Evolutionary conservation across 2,797 vertebrate species (phyloP).

Genomic region (Cuculus canorus): DNA sequence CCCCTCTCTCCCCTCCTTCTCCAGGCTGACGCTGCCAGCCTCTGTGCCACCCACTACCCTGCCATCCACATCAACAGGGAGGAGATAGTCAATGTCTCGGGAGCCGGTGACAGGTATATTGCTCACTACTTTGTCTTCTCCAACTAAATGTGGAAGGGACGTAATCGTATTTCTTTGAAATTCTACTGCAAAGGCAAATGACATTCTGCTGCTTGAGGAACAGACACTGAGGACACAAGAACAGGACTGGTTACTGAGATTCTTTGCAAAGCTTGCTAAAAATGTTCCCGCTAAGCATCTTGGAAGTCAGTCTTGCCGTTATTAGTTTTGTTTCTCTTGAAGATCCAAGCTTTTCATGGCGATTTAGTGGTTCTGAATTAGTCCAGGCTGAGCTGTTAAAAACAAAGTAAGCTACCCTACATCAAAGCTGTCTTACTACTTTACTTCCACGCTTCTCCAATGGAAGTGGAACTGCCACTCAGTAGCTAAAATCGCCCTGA

Average conservation of each 20-base stretch:
- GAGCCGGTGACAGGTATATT: conserved; percentile 89
- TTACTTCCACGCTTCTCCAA: not conserved
- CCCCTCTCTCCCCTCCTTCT: not conserved
- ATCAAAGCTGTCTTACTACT: conserved; percentile 10
- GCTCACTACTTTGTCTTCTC: not conserved
- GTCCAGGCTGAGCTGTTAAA: not conserved
- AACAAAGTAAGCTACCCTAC: conserved; percentile 17
- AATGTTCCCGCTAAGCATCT: not conserved
- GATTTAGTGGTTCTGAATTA: not conserved
- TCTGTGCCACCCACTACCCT: conserved; percentile 87
- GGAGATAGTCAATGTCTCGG: conserved; percentile 87
- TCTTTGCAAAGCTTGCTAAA: not conserved
- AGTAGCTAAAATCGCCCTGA: not conserved
- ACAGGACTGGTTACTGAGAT: not conserved
- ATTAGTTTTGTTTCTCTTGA: conserved; percentile 9
- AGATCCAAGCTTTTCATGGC: not conserved
- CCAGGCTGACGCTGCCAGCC: conserved; percentile 54
- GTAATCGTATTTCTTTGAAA: not conserved
- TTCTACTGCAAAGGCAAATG: not conserved
- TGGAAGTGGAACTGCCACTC: not conserved
- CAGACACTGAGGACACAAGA: not conserved
- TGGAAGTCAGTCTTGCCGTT: not conserved
- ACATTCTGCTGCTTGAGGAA: not conserved
- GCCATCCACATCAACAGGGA: conserved; percentile 75
- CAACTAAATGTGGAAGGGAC: not conserved